A percentile compares a stretch with the other conserved stretches of the same genome.
Conservation (phyloP, 2,113 vertebrate genomes). For the Passer montanus region DNA sequence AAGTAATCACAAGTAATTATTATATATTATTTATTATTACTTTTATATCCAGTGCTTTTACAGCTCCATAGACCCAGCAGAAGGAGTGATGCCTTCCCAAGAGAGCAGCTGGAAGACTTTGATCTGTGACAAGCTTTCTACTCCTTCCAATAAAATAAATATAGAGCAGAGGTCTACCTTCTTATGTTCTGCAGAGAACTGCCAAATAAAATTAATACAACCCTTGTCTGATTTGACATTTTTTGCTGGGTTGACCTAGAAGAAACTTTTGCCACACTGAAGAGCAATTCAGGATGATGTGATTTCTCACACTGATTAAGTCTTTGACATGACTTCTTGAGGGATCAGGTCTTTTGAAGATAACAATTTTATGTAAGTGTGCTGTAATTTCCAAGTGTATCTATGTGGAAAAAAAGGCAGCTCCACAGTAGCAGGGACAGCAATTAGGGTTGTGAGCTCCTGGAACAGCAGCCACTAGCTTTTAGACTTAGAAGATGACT, state of each 20-base stretch:
- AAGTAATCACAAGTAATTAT: neutral
- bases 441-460: neutral
- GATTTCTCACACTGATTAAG: slow-evolving; percentile 19
- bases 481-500: neutral
- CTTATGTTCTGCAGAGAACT: neutral
- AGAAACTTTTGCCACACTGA: neutral
- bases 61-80: neutral
- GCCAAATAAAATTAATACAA: slow-evolving; percentile 15
- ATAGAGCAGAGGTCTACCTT: neutral
- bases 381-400: neutral
- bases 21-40: neutral
- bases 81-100: neutral
- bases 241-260: neutral
- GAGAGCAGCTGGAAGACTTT: neutral
- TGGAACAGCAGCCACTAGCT: neutral
- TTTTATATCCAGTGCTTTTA: neutral
- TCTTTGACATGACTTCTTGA: slow-evolving; percentile 8
- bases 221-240: neutral
- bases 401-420: neutral
- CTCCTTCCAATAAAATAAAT: neutral
- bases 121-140: neutral
- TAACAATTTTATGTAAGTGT: neutral
- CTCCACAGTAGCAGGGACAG: neutral
- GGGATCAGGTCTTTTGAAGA: neutral
- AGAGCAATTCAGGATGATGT: slow-evolving; percentile 6